Evolutionary conservation across 2,797 vertebrate genomes (phyloP), one percentile per base, ranked within the genome.

Genomic region (Hypotaenidia philippensis): DNA sequence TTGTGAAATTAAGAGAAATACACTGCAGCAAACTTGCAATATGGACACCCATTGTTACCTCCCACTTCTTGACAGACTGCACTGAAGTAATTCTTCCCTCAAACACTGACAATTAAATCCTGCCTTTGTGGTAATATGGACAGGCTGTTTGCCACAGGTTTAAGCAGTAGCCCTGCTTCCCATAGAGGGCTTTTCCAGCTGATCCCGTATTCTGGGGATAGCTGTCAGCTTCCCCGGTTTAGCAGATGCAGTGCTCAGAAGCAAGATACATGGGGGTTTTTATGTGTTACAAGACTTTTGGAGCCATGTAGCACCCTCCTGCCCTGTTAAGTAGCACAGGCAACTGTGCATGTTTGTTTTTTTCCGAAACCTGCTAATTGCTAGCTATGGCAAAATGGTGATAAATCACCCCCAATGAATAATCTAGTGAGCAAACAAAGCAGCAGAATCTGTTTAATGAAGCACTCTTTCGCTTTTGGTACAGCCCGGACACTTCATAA

Each of bases 341-440:
- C 79, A 88, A 93, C 50, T 50, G 44, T 27, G 59, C 59, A 65
- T 71, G 72, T 94, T 94, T 93, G 59, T 13, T 63, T 82, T 52
- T 84, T 40, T 20, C 50, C 59, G 5, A 76, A 92, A 74, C 63
- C 41, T 87, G 85, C 81, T 96, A 94, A 94, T 94, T 96, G 91
- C 88, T 72, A 93, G 63, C 59, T 88, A 82, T 41, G 27, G 78
- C 36, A 84, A 94, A 96, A 91, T 36, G 36, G 77, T 80, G 77
- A 95, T 87, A 93, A 96, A 90, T 94, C 83, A 90, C 89, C 80
- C 91, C 64, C 66, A 91, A 84, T 83, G 84, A 95, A 83, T 93
- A 95, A 95, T 77, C 74, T 36, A 84, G 74, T 64, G 83, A 94
- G 63, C 88, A 96, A 94, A 96, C 70, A 95, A 94, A 95, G 66